Percentiles rank a stretch among this genome's conserved stretches.
phyloP scores from a whole-genome alignment of 1,140 invertebrate genomes.

The Armadillidium nasatum region DNA sequence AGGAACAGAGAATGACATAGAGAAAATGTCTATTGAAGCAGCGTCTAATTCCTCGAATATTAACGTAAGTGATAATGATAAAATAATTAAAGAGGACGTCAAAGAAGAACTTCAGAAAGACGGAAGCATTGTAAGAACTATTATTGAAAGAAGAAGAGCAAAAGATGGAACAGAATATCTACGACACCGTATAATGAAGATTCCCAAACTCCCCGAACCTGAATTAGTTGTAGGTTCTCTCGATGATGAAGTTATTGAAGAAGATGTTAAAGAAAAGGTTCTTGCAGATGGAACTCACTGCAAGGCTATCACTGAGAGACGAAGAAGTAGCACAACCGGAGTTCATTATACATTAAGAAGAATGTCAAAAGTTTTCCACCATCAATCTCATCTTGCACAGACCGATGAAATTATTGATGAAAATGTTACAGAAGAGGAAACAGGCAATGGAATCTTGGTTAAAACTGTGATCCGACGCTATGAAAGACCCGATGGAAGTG shows the following conservation, averaged over 20 bases:
- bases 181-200: conserved; percentile 42
- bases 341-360: conserved; percentile 41
- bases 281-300: conserved; percentile 36
- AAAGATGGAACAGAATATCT: conserved; percentile 43
- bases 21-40: conserved; percentile 28
- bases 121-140: conserved; percentile 39
- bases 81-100: conserved; percentile 41
- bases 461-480: conserved; percentile 38
- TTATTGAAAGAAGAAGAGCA: conserved; percentile 39
- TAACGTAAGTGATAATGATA: conserved; percentile 39
- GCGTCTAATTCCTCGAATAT: conserved; percentile 31
- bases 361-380: conserved; percentile 36
- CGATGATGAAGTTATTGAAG: conserved; percentile 38
- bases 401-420: conserved; percentile 40
- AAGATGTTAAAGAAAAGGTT: conserved; percentile 40
- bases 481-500: conserved; percentile 38
- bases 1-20: conserved; percentile 35
- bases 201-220: conserved; percentile 42
- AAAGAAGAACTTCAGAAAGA: conserved; percentile 41
- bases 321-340: conserved; percentile 40
- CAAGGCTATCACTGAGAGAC: conserved; percentile 39
- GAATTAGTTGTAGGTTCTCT: conserved; percentile 36
- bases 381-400: conserved; percentile 20
- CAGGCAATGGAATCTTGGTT: conserved; percentile 38
- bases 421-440: conserved; percentile 41